Conservation (phyloP, 2,888 invertebrate species). For the Pyrgus malvae region DNA sequence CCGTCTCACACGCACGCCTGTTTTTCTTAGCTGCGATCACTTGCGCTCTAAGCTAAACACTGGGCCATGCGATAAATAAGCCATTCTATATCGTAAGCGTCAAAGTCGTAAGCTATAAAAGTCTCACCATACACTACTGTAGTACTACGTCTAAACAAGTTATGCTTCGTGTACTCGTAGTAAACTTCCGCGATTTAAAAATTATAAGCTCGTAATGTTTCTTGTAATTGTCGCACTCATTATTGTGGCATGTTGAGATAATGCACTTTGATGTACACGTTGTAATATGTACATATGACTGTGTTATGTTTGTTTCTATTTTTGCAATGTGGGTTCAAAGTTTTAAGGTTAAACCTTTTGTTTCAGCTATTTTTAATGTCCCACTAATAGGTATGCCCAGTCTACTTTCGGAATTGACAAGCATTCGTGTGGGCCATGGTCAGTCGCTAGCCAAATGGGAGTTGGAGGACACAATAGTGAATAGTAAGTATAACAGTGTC, state of each 20-base stretch:
- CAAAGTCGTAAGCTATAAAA: conserved; percentile 1
- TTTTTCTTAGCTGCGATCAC: too few species aligned
- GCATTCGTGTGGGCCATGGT: too few species aligned
- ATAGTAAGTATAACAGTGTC: too few species aligned
- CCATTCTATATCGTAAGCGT: neutral
- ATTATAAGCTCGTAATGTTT: conserved; percentile 21
- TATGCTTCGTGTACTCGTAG: conserved; percentile 19
- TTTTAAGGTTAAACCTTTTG: neutral
- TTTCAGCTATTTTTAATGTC: too few species aligned
- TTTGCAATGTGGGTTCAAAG: neutral
- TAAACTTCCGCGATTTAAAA: conserved; percentile 25
- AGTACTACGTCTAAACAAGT: conserved; percentile 17
- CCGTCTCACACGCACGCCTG: too few species aligned
- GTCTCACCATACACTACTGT: conserved; percentile 2
- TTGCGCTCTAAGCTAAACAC: too few species aligned
- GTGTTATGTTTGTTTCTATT: neutral
- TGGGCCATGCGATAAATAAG: too few species aligned
- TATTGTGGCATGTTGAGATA: conserved; percentile 5
- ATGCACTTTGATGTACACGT: neutral
- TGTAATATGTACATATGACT: conserved; percentile 1
- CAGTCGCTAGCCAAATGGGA: too few species aligned
- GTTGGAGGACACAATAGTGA: too few species aligned
- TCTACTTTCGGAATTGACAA: too few species aligned
- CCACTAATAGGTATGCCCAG: too few species aligned
- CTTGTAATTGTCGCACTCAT: conserved; percentile 12